Base-by-base conservation (phyloP, 2,113 vertebrate genomes). In the Copsychus sechellarum region DNA sequence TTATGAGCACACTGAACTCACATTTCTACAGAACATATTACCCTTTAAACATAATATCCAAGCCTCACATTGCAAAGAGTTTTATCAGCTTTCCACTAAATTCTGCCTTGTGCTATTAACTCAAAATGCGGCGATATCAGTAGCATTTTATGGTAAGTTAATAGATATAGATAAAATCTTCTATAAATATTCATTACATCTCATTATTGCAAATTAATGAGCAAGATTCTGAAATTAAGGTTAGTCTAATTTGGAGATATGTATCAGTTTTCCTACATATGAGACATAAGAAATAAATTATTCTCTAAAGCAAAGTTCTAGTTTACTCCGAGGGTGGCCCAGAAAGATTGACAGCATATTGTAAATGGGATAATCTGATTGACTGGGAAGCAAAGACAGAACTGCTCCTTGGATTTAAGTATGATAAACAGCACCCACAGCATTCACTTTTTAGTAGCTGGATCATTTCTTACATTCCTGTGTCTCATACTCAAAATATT, bases 101-200 rank as follows among this genome's bases (percentile, higher is more conserved):
- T 74, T 43, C 23, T 86, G 56, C 17, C 29, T 88, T 91, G n/a
- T 81, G 50, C 66, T 79, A 83, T 91, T 92, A 95, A 94, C 57
- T 88, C 51, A 86, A 70, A 96, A 84, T 60, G 38, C 43, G 76
- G 51, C 20, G 45, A 94, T 97, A 97, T 90, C 86, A 70, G 62
- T 73, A 70, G 86, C 66, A 92, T 95, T 96, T 95, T 82, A 50
- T 81, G 67, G 88, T 71, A 96, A 97, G 93, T 97, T 97, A 97
- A 97, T 94, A 96, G 79, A 62, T 96, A 81, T 82, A 94, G 96
- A 97, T 97, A 98, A 97, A 96, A 95, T 95, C 92, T 94, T 66
- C 96, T 94, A 97, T 98, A 96, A 98, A 98, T 98, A 98, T 98
- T 98, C 95, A 98, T 98, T 97, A 96, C 8, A 88, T 45, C 72